Percentiles rank a stretch among this genome's conserved stretches.
phyloP scores from a whole-genome alignment of 2,797 vertebrate genomes.

The Tragopan temminckii region DNA sequence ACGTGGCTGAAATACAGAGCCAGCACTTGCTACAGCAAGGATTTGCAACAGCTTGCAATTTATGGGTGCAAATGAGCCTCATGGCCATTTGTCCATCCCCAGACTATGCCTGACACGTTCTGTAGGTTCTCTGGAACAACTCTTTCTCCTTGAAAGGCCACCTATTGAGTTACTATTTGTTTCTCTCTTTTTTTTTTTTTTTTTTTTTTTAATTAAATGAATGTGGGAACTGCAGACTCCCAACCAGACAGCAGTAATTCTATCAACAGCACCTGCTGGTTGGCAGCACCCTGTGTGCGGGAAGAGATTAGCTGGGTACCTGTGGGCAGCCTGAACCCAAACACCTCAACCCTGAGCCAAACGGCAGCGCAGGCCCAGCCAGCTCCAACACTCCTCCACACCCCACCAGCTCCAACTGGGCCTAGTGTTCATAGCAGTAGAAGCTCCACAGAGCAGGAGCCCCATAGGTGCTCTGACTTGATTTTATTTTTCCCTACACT shows the following conservation, averaged over 20 bases:
- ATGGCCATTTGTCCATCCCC: slow-evolving; percentile 21
- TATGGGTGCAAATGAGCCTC: not conserved
- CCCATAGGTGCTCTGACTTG: not conserved
- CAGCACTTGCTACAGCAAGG: not conserved
- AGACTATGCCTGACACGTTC: not conserved
- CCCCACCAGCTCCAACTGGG: not conserved
- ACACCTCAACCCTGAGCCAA: rapidly evolving
- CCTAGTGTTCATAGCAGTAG: not conserved
- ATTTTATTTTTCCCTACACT: not conserved
- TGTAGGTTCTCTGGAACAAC: not conserved
- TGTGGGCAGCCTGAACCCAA: not conserved
- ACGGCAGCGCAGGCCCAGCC: not conserved
- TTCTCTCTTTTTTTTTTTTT: not conserved
- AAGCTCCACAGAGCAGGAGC: not conserved
- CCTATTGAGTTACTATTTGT: not conserved
- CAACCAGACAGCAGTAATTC: not conserved
- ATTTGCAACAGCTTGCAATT: not conserved
- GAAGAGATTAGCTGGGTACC: not conserved
- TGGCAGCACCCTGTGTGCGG: rapidly evolving
- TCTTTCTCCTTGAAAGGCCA: not conserved
- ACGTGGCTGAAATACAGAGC: not conserved
- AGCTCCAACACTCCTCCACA: rapidly evolving
- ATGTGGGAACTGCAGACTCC: not conserved
- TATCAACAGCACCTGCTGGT: not conserved
- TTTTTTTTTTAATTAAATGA: not conserved